These are phyloP conservation scores for Danio jaintianensis DNA, from an alignment of 2,797 vertebrate species.

Conservation along the genomic window DNA sequence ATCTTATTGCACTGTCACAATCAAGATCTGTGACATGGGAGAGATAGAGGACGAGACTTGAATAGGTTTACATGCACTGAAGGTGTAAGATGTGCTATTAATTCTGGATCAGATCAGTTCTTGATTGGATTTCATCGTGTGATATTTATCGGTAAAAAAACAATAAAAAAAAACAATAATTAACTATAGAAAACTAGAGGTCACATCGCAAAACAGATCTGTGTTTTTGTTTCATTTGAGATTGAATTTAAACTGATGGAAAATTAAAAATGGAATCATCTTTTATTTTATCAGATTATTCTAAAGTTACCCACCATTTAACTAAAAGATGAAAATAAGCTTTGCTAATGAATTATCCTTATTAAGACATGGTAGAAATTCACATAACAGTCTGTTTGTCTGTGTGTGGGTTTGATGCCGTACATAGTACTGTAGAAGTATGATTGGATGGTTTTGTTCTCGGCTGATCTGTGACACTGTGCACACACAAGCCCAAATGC, in stretches of 20 bases:
- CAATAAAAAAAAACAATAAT: background rate
- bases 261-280: background rate
- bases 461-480: conserved; percentile 24
- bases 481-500: conserved; percentile 22
- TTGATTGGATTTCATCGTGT: background rate
- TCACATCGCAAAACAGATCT: background rate
- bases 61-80: background rate
- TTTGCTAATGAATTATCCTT: conserved; percentile 15
- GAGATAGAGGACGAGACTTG: conserved; percentile 57
- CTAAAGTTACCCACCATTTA: background rate
- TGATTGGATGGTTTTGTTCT: conserved; percentile 20
- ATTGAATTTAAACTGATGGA: background rate
- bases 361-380: background rate
- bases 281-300: background rate
- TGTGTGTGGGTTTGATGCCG: conserved; percentile 32
- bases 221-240: background rate
- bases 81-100: background rate
- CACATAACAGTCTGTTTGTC: background rate
- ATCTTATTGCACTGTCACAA: conserved; percentile 73
- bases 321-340: background rate
- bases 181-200: background rate
- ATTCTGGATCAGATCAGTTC: background rate
- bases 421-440: background rate
- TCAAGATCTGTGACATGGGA: conserved; percentile 73
- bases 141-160: no score